Base-by-base conservation (phyloP, 1,140 invertebrate species). In the Megathymus violae region DNA sequence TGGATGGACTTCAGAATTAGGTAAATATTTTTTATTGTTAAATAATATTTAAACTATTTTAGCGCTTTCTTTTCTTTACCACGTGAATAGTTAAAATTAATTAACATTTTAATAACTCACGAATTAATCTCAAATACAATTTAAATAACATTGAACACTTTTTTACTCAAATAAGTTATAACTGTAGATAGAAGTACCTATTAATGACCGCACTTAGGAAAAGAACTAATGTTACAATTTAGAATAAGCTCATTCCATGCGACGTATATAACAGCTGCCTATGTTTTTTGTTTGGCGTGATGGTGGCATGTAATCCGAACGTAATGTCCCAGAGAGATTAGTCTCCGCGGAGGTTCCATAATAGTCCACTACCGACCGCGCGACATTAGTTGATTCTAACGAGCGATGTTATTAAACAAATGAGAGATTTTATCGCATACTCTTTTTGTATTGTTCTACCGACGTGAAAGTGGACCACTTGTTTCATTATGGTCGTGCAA, bases 351-450 rank as follows among this genome's bases (percentile, higher is more conserved):
- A 64, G 71, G 71, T 78, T 71, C 68, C 50, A 50, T 73, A 63
- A 76, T 72, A 72, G 69, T 69, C 64, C 62, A 25, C 62, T 15
- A 58, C 56, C 61, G 58, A 60, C 62, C 38, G 44, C 41, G 59
- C 71, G 74, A 79, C 82, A 85, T 78, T 74, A 82, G 73, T 81
- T 72, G 66, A 68, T 76, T 78, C 75, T 87, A 88, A 89, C 76
- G 82, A 84, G 74, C 62, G 64, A 74, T 77, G 82, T 76, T 85
- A 88, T 88, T 85, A 86, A 80, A 85, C 81, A 85, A 89, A 89
- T 79, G 82, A 27, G 69, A 86, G 78, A 85, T 89, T 78, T 83
- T 89, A 88, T 88, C 87, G 66, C 60, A 51, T 54, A 67, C 60
- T 44, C 66, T 74, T 78, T 78, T 81, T 81, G 74, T 84, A 81